A percentile compares a stretch with the other conserved stretches of the same genome.
Conservation (phyloP, 2,797 vertebrate species). For the Luscinia luscinia region DNA sequence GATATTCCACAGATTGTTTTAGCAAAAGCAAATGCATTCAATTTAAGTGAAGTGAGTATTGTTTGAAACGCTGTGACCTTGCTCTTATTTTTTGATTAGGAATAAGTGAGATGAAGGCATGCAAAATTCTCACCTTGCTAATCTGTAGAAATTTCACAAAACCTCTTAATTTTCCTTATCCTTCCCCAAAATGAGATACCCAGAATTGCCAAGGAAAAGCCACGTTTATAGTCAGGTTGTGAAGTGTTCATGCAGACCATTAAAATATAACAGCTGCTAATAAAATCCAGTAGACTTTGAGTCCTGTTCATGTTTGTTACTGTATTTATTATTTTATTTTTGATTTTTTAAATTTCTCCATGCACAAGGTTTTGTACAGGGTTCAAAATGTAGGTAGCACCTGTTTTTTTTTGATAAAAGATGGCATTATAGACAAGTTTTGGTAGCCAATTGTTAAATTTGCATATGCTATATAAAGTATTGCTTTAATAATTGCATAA, state of each 20-base stretch:
- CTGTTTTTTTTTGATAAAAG: neutral
- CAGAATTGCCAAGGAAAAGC: neutral
- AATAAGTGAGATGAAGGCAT: neutral
- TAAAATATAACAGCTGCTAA: neutral
- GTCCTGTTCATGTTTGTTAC: neutral
- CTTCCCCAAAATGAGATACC: neutral
- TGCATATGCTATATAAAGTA: neutral
- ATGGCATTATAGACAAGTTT: neutral
- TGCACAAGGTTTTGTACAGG: neutral
- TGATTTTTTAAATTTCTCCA: neutral
- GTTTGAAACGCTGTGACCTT: neutral
- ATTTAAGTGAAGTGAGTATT: slow-evolving; percentile 89
- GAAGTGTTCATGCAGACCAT: neutral
- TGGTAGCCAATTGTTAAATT: neutral
- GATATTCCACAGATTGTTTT: slow-evolving; percentile 90
- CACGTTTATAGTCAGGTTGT: neutral
- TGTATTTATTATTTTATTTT: neutral
- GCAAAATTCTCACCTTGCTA: neutral
- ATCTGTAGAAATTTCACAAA: neutral
- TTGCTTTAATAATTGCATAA: neutral
- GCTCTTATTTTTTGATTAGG: neutral
- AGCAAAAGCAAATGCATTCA: slow-evolving; percentile 92
- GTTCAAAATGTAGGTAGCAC: neutral
- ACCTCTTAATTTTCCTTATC: neutral
- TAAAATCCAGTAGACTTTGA: neutral